Percentiles rank a stretch among this genome's conserved stretches.
Evolutionary conservation across 2,113 vertebrate species (phyloP).

Genomic region (Rhegmatorhina hoffmannsi): DNA sequence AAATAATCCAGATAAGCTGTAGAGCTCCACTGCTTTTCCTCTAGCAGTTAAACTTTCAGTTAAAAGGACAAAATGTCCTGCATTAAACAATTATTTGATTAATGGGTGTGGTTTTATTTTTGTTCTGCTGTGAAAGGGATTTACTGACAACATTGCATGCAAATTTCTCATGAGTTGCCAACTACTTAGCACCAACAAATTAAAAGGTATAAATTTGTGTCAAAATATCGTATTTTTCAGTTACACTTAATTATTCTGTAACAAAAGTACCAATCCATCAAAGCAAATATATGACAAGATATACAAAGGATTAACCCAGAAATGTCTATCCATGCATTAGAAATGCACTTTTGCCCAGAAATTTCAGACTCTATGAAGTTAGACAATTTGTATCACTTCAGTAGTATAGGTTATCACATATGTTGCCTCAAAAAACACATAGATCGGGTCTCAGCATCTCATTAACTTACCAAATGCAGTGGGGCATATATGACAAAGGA

Average conservation of each 20-base stretch:
- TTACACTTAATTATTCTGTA: background rate
- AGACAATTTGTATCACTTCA: background rate
- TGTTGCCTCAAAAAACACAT: background rate
- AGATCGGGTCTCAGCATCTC: background rate
- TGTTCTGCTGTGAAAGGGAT: conserved; percentile 10
- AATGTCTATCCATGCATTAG: background rate
- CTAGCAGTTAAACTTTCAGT: conserved; percentile 25
- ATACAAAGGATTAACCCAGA: background rate
- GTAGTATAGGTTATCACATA: background rate
- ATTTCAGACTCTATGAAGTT: background rate
- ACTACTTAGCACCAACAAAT: background rate
- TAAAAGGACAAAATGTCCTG: conserved; percentile 6
- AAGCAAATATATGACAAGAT: background rate
- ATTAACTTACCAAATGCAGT: background rate
- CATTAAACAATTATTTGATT: conserved; percentile 17
- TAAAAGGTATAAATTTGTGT: background rate
- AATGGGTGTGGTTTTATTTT: background rate
- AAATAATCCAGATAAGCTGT: background rate
- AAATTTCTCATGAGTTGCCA: conserved; percentile 3
- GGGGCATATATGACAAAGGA: background rate
- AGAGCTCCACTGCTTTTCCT: background rate
- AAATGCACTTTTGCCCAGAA: background rate
- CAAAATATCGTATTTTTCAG: background rate
- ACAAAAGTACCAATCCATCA: background rate
- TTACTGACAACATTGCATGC: conserved; percentile 12